Evolutionary conservation across 2,888 invertebrate species (phyloP).

Genomic region (Acanthosoma haemorrhoidale): DNA sequence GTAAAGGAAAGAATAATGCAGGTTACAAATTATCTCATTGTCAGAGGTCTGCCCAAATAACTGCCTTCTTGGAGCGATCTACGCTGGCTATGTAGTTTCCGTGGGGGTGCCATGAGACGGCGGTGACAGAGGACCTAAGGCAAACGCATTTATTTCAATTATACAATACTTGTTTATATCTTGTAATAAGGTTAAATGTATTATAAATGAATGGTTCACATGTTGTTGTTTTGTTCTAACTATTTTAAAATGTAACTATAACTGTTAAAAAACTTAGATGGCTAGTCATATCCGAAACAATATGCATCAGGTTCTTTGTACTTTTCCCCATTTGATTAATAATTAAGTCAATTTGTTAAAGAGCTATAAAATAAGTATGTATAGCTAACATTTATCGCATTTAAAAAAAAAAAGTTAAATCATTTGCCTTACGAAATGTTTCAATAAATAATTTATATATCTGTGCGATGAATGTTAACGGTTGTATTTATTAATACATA

Average conservation of each 20-base stretch:
- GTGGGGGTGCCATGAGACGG: constrained; percentile 84
- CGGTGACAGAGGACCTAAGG: constrained; percentile 73
- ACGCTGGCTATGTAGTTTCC: constrained; percentile 72
- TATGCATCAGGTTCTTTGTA: neutral
- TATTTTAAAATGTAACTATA: neutral
- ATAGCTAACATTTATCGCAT: constrained; percentile 11
- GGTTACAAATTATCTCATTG: constrained; percentile 24
- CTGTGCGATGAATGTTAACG: constrained; percentile 16
- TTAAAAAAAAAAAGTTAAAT: neutral
- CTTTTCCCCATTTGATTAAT: constrained; percentile 9
- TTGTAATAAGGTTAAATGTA: neutral
- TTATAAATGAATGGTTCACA: neutral
- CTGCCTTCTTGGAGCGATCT: constrained; percentile 72
- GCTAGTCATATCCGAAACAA: neutral
- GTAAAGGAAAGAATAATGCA: neutral
- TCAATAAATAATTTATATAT: neutral
- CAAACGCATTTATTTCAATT: constrained; percentile 42
- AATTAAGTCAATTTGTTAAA: constrained; percentile 25
- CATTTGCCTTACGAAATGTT: neutral
- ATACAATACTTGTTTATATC: neutral
- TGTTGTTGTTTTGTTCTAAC: neutral
- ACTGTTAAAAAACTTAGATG: constrained; percentile 1
- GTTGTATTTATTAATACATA: neutral
- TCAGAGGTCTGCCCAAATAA: constrained; percentile 71
- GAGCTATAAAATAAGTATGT: neutral